A percentile compares a stretch with the other conserved stretches of the same genome.
phyloP scores from a whole-genome alignment of 2,113 vertebrate genomes.

The Cnemophilus loriae region DNA sequence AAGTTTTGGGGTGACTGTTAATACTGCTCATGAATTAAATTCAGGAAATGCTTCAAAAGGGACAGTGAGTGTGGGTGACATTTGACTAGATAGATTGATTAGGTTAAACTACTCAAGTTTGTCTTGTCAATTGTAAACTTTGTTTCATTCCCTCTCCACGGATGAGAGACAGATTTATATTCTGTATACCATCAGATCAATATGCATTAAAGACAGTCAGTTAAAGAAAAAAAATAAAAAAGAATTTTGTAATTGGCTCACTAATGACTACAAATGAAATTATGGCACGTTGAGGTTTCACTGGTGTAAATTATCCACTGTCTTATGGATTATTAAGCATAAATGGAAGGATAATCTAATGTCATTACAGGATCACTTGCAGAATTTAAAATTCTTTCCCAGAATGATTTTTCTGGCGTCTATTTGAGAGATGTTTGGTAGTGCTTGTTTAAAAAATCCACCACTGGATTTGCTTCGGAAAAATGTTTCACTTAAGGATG shows the following conservation, averaged over 20 bases:
- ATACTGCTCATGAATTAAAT: not conserved
- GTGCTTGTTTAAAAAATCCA: not conserved
- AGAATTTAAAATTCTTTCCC: constrained; percentile 27
- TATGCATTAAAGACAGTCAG: constrained; percentile 25
- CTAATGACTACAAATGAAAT: constrained; percentile 25
- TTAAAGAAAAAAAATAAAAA: constrained; percentile 8
- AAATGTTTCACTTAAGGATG: not conserved
- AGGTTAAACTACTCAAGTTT: constrained; percentile 34
- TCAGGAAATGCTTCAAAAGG: not conserved
- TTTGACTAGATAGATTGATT: constrained; percentile 27
- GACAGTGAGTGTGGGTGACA: not conserved
- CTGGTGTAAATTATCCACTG: constrained; percentile 49
- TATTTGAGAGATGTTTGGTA: not conserved
- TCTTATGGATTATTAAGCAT: constrained; percentile 44
- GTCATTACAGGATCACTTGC: not conserved
- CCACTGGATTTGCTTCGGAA: not conserved
- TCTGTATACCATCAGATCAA: constrained; percentile 44
- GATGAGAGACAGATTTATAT: constrained; percentile 45
- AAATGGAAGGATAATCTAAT: constrained; percentile 21
- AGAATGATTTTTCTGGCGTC: not conserved
- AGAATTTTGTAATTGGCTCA: not conserved
- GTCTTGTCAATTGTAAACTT: constrained; percentile 24
- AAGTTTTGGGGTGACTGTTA: not conserved
- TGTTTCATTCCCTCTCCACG: not conserved
- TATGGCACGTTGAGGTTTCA: constrained; percentile 8